phyloP scores from a whole-genome alignment of 2,797 vertebrate species.

The Catamblyrhynchus diadema region DNA sequence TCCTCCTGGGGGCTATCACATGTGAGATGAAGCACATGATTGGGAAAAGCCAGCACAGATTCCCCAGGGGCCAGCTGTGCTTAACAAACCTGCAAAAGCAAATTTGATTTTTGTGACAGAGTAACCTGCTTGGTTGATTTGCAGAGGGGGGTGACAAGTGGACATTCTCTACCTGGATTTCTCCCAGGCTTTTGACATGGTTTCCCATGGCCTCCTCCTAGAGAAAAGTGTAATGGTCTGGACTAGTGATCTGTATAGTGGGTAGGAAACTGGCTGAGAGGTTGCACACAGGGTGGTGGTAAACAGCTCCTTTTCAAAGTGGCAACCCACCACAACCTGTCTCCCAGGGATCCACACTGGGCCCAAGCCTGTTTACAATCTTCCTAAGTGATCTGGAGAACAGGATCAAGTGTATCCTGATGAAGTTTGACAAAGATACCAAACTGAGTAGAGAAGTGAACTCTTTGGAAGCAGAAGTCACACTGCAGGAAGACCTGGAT shows the following conservation, averaged over 20 bases:
- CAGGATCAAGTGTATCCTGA: background rate
- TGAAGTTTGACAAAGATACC: background rate
- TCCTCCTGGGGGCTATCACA: background rate
- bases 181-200: background rate
- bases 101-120: background rate
- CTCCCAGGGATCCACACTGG: background rate
- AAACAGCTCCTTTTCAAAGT: background rate
- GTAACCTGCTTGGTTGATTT: background rate
- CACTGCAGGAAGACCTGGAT: background rate
- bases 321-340: background rate
- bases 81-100: background rate
- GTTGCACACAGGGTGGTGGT: background rate
- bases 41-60: background rate
- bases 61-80: rapidly evolving
- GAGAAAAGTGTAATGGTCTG: background rate
- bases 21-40: background rate
- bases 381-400: background rate
- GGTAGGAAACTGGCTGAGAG: background rate
- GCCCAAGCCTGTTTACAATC: background rate
- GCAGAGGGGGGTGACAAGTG: rapidly evolving
- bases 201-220: background rate
- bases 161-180: background rate
- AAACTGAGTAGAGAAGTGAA: background rate
- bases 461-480: background rate
- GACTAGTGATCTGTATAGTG: background rate